Evolutionary conservation across 2,797 vertebrate species (phyloP).

Genomic region (Eulemur rubriventer): DNA sequence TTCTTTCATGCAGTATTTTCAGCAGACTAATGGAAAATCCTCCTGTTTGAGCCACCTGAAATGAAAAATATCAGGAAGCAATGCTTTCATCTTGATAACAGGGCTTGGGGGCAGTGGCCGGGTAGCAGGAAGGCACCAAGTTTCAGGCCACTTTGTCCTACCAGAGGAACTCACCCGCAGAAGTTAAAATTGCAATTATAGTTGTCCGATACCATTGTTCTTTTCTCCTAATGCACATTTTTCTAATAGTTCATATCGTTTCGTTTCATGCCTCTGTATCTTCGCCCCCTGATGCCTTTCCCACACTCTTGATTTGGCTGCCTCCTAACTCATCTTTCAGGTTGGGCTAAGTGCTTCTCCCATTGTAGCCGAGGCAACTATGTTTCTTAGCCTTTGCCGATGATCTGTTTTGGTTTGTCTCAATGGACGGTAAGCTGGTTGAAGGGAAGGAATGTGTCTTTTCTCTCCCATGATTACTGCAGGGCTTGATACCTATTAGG

Average conservation of each 20-base stretch:
- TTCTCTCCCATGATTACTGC: background rate
- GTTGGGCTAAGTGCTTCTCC: background rate
- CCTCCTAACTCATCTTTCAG: background rate
- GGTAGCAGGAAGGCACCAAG: accelerated
- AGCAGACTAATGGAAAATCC: background rate
- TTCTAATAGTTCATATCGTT: background rate
- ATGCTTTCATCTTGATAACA: background rate
- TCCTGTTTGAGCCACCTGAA: background rate
- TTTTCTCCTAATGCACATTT: background rate
- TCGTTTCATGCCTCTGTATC: background rate
- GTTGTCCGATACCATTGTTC: background rate
- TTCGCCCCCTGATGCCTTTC: background rate
- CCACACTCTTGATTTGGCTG: background rate
- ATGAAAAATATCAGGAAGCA: background rate
- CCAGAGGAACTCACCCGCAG: background rate
- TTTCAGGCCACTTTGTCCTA: background rate
- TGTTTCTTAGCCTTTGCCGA: background rate
- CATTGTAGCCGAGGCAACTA: background rate
- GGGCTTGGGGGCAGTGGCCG: too few species aligned
- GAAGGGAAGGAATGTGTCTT: background rate
- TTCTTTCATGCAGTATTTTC: background rate
- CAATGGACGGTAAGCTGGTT: background rate
- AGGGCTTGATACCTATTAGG: background rate
- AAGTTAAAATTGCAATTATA: background rate
- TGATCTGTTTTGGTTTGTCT: background rate